Conservation (phyloP, 1,140 invertebrate species). For the Cephus cinctus region DNA sequence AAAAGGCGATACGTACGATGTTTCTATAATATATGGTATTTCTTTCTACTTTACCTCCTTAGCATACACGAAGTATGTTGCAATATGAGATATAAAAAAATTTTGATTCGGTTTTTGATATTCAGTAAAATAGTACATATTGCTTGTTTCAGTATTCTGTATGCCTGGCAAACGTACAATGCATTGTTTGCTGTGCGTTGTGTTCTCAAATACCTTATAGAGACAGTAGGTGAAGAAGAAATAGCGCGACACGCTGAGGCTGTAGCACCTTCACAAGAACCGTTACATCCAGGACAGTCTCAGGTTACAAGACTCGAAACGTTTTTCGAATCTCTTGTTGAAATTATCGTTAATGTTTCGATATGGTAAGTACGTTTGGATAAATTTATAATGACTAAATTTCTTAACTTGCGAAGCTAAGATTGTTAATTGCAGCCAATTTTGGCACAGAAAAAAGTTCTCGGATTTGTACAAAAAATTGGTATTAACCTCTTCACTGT, state of each 20-base stretch:
- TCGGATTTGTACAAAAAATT: no score
- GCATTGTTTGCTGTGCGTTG: slow-evolving; percentile 88
- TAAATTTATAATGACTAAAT: no score
- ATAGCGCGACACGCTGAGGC: slow-evolving; percentile 73
- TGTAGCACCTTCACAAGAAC: slow-evolving; percentile 42
- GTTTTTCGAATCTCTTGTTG: slow-evolving; percentile 69
- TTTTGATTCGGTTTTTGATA: no score
- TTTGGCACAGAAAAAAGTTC: no score
- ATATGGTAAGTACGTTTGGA: slow-evolving; percentile 65
- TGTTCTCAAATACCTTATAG: slow-evolving; percentile 86
- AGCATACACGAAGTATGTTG: no score
- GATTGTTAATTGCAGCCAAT: no score
- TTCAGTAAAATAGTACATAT: slow-evolving; percentile 17
- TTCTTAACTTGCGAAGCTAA: no score
- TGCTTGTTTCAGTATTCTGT: slow-evolving; percentile 73
- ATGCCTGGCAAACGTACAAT: slow-evolving; percentile 94
- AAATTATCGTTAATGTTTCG: slow-evolving; percentile 76
- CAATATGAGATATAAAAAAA: no score
- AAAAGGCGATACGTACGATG: no score
- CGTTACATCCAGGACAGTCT: slow-evolving; percentile 22
- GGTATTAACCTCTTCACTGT: no score
- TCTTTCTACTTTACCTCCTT: no score
- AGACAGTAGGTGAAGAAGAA: slow-evolving; percentile 73
- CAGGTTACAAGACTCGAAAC: slow-evolving; percentile 54
- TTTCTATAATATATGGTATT: no score